Conservation (phyloP, 2,113 vertebrate species). For the Rhegmatorhina hoffmannsi region DNA sequence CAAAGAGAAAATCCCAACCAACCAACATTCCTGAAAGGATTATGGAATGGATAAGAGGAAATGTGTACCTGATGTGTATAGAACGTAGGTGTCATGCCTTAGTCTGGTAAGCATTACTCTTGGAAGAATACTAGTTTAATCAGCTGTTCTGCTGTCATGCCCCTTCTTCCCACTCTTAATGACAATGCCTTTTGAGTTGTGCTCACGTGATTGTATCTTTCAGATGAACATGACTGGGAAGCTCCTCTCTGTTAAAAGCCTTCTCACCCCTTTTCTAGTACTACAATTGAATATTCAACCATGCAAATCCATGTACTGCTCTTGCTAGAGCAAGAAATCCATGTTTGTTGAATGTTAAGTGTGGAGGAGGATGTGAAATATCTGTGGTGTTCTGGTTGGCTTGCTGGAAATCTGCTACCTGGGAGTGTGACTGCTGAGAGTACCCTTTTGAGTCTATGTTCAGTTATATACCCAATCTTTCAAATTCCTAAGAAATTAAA, state of each 20-base stretch:
- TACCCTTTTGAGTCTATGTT: background rate
- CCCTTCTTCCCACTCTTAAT: background rate
- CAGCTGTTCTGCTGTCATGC: background rate
- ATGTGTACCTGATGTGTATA: background rate
- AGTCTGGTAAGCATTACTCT: background rate
- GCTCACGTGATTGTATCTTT: background rate
- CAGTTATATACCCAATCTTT: background rate
- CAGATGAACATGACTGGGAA: background rate
- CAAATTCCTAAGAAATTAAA: background rate
- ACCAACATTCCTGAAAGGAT: background rate
- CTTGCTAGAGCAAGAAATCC: background rate
- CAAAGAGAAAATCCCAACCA: background rate
- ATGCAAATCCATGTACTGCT: background rate
- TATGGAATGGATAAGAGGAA: background rate
- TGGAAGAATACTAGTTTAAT: background rate
- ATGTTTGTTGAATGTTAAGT: accelerated
- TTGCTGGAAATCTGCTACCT: background rate
- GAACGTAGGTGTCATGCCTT: background rate
- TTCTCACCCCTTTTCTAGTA: background rate
- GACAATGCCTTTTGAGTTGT: background rate
- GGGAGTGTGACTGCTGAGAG: background rate
- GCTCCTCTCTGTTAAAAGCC: background rate
- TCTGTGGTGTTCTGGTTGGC: background rate
- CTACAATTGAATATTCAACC: background rate
- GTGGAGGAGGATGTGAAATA: background rate